Evolutionary conservation across 2,888 invertebrate genomes (phyloP).

Genomic region (Steromphala cineraria): DNA sequence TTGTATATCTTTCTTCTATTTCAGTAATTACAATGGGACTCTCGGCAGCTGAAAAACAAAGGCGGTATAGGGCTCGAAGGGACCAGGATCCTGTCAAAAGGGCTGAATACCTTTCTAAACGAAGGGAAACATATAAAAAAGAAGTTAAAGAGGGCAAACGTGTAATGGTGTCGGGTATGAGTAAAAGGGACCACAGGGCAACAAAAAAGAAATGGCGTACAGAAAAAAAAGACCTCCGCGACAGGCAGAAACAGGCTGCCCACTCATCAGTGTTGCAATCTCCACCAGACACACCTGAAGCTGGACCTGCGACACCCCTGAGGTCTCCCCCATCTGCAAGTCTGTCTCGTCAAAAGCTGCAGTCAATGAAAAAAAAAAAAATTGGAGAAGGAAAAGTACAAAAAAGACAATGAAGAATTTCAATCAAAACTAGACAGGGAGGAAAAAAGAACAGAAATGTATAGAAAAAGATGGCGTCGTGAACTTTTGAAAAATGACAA

Average conservation of each 20-base stretch:
- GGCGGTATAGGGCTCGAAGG: neutral
- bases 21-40: neutral
- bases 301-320: neutral
- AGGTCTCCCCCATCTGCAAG: neutral
- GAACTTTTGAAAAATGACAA: neutral
- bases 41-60: neutral
- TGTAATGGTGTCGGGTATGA: too few species aligned
- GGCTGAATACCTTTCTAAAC: neutral
- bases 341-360: neutral
- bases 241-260: neutral
- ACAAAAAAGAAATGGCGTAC: neutral
- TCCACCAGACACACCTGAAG: neutral
- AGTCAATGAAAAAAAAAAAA: neutral
- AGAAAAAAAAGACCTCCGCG: neutral
- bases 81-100: neutral
- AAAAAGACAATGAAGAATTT: neutral
- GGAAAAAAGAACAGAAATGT: neutral
- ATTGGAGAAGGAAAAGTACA: neutral
- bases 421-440: constrained; percentile 9
- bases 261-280: neutral
- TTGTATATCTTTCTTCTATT: too few species aligned
- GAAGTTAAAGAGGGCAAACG: neutral
- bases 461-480: neutral
- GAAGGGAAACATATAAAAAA: neutral
- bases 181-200: neutral